Base-by-base conservation (phyloP, 2,888 invertebrate species). In the Unio delphinus region DNA sequence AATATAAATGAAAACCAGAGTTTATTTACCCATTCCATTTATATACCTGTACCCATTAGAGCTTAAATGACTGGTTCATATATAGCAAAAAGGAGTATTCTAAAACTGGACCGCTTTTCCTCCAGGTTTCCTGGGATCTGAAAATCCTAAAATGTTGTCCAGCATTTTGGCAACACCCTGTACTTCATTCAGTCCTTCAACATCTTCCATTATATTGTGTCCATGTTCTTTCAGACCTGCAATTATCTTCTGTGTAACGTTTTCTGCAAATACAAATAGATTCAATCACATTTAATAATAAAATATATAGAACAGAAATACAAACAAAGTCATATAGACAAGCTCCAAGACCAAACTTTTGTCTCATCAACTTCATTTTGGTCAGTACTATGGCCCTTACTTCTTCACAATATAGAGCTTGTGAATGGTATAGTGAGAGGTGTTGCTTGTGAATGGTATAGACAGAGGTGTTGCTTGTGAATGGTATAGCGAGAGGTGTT, bases 131-230 rank as follows among this genome's bases (percentile, higher is more conserved):
- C 87, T 65, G 3, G 61, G 60, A 69, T 87, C 87, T 0, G 85
- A 76, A 26, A 80, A 73, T 5, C 83, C 83, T 26, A 71, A 70
- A 28, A 86, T 79, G 15, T 73, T 72, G 74, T 86, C 84, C 64
- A 83, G 84, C 20, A 80, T 74, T 68, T 86, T 86, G 65, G 80
- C 72, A 7, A 87, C 81, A 62, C 76, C 84, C 69, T 81, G 82
- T 4, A 86, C 83, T 18, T 70, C 67, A 68, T 79, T 83, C 26
- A 82, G 68, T 15, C 72, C 72, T 30, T 81, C 83, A 0, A 73
- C 64, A 8, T 73, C 67, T 15, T 67, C 65, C 61, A 72, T 73
- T 69, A 85, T 69, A 1, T 30, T 78, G 68, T 86, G 84, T 20
- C 83, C 82, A 67, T 76, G 75, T 6, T 63, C 70, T 54, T 66